These are phyloP conservation scores for Tipula lateralis DNA, from an alignment of 2,888 invertebrate genomes.

Conservation along the genomic window DNA sequence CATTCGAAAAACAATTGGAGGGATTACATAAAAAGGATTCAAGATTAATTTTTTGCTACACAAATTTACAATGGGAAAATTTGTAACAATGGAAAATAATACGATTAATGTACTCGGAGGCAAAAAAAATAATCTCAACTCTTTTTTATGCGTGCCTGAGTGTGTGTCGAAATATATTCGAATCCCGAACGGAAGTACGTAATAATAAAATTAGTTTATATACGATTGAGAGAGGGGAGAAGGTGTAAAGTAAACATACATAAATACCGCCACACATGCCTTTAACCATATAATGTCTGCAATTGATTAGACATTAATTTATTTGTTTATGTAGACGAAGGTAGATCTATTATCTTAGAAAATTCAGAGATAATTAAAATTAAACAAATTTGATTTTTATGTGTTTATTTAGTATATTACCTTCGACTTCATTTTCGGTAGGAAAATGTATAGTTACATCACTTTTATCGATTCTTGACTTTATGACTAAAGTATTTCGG, in stretches of 20 bases:
- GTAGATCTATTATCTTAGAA: background rate
- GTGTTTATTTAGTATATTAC: background rate
- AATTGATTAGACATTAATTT: background rate
- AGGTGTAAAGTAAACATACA: too few species aligned
- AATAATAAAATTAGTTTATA: too few species aligned
- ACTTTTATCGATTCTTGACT: too few species aligned
- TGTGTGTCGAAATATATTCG: too few species aligned
- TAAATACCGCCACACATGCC: too few species aligned
- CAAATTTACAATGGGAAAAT: background rate
- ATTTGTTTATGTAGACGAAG: background rate
- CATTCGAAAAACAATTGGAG: background rate
- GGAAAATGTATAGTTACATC: too few species aligned
- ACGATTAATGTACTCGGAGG: background rate
- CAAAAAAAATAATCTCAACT: too few species aligned
- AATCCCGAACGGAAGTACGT: too few species aligned
- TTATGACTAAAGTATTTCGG: too few species aligned
- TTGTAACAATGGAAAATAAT: background rate
- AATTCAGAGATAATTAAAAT: background rate
- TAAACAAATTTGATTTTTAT: background rate
- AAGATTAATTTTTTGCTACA: background rate
- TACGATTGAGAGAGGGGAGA: too few species aligned
- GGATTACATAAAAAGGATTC: background rate
- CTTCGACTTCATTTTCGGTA: background rate
- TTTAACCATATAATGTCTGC: background rate
- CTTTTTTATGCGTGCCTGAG: too few species aligned